Percentiles rank a stretch among this genome's conserved stretches.
These are phyloP conservation scores for Sparus aurata DNA, from an alignment of 2,797 vertebrate genomes.

Conservation along the genomic window DNA sequence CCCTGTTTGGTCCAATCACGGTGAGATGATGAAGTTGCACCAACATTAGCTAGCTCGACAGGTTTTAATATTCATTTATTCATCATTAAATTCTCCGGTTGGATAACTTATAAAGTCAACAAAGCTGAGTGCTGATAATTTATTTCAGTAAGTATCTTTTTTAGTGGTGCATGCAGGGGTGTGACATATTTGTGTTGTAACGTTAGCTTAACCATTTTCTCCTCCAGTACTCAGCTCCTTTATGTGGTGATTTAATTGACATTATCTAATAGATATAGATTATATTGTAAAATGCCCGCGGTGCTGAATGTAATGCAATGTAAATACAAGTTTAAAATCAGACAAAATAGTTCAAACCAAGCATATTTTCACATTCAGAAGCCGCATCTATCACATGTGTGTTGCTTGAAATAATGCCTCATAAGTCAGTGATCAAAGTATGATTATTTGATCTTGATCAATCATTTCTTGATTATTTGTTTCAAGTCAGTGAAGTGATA, in stretches of 20 bases:
- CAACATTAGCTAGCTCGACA: not conserved
- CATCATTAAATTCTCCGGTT: rapidly evolving
- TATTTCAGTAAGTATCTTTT: no score
- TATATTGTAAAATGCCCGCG: not conserved
- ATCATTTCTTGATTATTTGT: not conserved
- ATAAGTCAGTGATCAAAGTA: not conserved
- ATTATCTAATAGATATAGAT: not conserved
- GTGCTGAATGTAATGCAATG: no score
- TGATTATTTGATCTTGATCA: not conserved
- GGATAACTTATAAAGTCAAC: not conserved
- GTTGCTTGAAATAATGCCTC: not conserved
- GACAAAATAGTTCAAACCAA: not conserved
- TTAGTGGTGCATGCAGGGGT: no score
- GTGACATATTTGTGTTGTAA: no score
- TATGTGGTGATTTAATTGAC: not conserved
- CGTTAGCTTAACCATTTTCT: no score
- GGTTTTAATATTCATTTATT: not conserved
- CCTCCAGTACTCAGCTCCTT: no score
- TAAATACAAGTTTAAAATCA: not conserved
- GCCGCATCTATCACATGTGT: not conserved
- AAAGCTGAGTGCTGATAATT: not conserved
- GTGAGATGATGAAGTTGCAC: not conserved
- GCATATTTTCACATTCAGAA: not conserved
- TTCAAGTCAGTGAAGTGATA: not conserved
- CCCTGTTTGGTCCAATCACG: not conserved